Percentiles rank a stretch among this genome's conserved stretches.
phyloP scores from a whole-genome alignment of 2,113 vertebrate species.

The Engystomops pustulosus region DNA sequence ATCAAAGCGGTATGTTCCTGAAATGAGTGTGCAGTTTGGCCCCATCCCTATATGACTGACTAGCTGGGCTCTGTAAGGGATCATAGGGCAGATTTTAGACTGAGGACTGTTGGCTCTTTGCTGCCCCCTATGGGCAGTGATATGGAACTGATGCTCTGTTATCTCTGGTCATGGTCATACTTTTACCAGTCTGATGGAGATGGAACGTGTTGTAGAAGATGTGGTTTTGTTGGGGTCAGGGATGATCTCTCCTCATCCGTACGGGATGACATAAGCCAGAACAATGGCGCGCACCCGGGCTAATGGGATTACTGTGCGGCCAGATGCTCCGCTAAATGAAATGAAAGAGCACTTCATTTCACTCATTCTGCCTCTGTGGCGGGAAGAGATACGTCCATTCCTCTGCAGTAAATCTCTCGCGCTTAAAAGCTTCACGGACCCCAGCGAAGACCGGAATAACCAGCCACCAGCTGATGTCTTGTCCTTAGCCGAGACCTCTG shows the following conservation, averaged over 20 bases:
- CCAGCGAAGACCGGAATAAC: too few relatives aligned
- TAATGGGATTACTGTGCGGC: conserved; percentile 29
- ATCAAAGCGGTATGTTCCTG: too few relatives aligned
- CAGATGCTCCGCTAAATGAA: conserved; percentile 42
- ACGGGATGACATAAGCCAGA: neutral
- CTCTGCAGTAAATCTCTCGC: neutral
- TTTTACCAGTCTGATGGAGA: neutral
- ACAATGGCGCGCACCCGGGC: neutral
- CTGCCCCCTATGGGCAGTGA: neutral
- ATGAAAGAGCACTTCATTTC: conserved; percentile 48
- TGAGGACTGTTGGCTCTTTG: neutral
- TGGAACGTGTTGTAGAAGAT: neutral
- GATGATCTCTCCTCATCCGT: neutral
- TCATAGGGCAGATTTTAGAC: neutral
- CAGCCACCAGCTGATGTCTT: neutral
- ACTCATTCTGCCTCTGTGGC: conserved; percentile 22
- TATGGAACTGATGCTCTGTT: neutral
- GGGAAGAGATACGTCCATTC: neutral
- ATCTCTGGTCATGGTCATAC: neutral
- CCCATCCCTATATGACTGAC: too few relatives aligned
- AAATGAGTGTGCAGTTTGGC: too few relatives aligned
- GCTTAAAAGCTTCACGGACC: neutral
- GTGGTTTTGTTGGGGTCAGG: conserved; percentile 1
- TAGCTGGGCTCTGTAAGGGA: too few relatives aligned
- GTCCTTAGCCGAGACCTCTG: neutral